Evolutionary conservation across 2,113 vertebrate genomes (phyloP).

Genomic region (Gracilinanus agilis): DNA sequence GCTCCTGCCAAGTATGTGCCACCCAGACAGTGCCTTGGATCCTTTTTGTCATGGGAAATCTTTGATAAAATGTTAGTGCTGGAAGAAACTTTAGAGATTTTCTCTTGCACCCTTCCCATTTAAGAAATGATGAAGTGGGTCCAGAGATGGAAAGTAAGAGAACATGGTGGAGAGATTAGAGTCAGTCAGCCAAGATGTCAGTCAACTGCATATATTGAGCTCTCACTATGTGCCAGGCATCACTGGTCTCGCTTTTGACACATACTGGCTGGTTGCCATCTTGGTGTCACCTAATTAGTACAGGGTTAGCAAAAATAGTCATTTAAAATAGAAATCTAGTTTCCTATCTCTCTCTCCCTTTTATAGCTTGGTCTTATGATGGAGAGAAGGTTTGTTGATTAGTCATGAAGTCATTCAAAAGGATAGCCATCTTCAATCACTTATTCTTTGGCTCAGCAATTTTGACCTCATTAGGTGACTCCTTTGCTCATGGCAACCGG

Average conservation of each 20-base stretch:
- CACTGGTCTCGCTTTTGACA: not conserved
- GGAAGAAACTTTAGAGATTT: not conserved
- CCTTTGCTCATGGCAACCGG: not conserved
- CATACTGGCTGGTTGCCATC: not conserved
- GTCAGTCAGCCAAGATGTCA: not conserved
- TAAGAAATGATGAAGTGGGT: not conserved
- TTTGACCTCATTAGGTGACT: not conserved
- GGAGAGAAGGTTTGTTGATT: not conserved
- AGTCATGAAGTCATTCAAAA: not conserved
- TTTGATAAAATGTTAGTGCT: not conserved
- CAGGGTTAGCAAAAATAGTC: not conserved
- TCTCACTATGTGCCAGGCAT: not conserved
- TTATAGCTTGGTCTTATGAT: not conserved
- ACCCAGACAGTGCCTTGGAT: not conserved
- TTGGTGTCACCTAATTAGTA: not conserved
- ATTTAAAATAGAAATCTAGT: not conserved
- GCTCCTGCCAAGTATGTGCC: not conserved
- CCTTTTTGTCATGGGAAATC: not conserved
- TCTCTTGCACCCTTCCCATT: not conserved
- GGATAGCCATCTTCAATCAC: not conserved
- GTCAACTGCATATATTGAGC: not conserved
- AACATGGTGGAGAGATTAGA: not conserved
- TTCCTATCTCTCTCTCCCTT: not conserved
- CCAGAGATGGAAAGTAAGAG: not conserved
- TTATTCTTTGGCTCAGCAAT: not conserved